phyloP scores from a whole-genome alignment of 30 jellyfish, hydroid and myxozoan genomes.

The Hydractinia symbiolongicarpus region DNA sequence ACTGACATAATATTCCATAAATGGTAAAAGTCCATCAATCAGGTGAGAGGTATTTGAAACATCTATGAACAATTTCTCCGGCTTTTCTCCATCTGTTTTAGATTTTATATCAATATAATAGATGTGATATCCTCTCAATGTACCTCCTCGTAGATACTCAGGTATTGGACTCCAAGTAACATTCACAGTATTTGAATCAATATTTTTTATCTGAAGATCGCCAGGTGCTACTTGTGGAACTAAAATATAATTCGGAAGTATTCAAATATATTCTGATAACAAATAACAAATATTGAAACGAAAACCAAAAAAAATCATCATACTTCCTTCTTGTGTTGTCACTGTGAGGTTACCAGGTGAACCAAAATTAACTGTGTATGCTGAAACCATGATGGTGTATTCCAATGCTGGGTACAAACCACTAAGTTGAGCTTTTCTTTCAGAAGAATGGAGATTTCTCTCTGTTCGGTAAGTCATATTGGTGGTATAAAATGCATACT shows the following conservation, averaged over 20 bases:
- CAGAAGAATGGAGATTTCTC: neutral
- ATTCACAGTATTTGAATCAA: neutral
- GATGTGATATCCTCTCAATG: neutral
- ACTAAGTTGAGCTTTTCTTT: constrained; percentile 23
- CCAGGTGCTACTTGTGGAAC: constrained; percentile 32
- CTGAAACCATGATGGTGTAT: constrained; percentile 18
- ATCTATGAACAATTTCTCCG: neutral
- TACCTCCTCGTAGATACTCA: constrained; percentile 1
- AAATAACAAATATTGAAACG: neutral
- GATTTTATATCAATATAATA: too few relatives aligned
- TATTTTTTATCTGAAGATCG: neutral
- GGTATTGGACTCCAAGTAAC: constrained; percentile 11
- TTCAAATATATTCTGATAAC: neutral
- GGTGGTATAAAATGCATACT: constrained; percentile 29
- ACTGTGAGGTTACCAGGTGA: neutral
- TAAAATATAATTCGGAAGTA: neutral
- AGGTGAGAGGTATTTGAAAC: too few relatives aligned
- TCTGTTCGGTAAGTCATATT: constrained; percentile 6
- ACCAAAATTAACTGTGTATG: constrained; percentile 12
- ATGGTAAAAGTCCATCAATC: too few relatives aligned
- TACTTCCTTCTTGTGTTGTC: constrained; percentile 12
- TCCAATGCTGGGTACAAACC: constrained; percentile 20
- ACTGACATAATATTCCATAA: too few relatives aligned
- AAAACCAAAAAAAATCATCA: neutral
- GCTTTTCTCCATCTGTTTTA: neutral